phyloP scores from a whole-genome alignment of 1,140 invertebrate genomes.

The Laupala kohalensis region DNA sequence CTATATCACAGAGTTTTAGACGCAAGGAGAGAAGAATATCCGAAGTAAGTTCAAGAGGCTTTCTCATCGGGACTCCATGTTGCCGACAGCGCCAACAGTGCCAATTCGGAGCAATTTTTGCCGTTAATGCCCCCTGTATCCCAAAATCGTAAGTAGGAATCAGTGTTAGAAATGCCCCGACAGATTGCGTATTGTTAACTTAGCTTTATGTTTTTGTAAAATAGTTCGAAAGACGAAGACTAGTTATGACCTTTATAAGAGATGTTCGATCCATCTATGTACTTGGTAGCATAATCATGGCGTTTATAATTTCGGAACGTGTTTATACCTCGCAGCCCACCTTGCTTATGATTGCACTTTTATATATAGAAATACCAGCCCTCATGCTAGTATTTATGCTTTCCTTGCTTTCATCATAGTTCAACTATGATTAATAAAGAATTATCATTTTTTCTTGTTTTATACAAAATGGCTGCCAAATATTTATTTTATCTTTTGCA shows the following conservation, averaged over 20 bases:
- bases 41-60: background rate
- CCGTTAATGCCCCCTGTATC: conserved; percentile 53
- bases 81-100: conserved; percentile 57
- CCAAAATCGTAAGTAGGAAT: conserved; percentile 40
- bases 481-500: background rate
- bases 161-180: conserved; percentile 28
- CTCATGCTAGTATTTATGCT: too few species aligned
- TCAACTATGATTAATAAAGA: background rate
- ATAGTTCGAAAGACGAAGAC: background rate
- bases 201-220: background rate
- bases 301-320: background rate
- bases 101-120: conserved; percentile 55
- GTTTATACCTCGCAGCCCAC: too few species aligned
- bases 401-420: too few species aligned
- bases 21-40: background rate
- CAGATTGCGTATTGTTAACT: conserved; percentile 32
- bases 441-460: background rate
- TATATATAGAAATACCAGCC: too few species aligned
- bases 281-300: background rate
- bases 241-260: conserved; percentile 2
- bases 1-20: background rate
- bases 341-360: too few species aligned
- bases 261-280: background rate
- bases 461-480: background rate
- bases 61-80: conserved; percentile 30